These are phyloP conservation scores for Brachionichthys hirsutus DNA, from an alignment of 2,113 vertebrate genomes.

Conservation along the genomic window DNA sequence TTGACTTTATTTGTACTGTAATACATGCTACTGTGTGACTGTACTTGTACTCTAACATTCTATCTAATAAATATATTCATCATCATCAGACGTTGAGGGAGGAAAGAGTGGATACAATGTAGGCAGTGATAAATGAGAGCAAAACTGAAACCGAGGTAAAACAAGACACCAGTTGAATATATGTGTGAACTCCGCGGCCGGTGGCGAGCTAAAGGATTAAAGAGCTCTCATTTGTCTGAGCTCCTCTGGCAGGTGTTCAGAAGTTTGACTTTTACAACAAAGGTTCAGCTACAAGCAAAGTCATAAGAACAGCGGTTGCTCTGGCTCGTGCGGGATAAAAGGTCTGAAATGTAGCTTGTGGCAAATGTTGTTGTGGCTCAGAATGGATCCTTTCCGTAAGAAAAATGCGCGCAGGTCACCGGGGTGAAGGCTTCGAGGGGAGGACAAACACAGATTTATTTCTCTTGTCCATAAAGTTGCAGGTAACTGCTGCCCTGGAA, in stretches of 20 bases:
- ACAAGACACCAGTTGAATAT: not conserved
- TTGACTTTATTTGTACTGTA: no score
- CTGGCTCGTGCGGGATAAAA: conserved; percentile 27
- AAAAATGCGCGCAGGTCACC: conserved; percentile 7
- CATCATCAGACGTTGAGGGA: no score
- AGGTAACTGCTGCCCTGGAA: no score
- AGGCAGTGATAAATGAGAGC: no score
- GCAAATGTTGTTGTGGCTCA: conserved; percentile 7
- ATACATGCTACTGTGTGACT: no score
- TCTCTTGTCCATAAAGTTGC: no score
- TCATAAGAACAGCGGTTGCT: conserved; percentile 21
- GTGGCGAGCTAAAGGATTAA: conserved; percentile 25
- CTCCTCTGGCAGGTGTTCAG: conserved; percentile 38
- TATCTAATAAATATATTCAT: no score
- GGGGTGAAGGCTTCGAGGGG: not conserved
- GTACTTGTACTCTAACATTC: no score
- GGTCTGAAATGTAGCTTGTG: conserved; percentile 23
- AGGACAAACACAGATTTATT: no score
- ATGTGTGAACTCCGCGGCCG: not conserved
- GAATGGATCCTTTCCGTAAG: not conserved
- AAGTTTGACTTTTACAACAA: conserved; percentile 41
- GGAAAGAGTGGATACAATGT: no score
- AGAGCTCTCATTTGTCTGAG: conserved; percentile 17
- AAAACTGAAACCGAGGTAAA: not conserved
- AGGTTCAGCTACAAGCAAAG: conserved; percentile 22